Base-by-base conservation (phyloP, 92 coral and sea anemone species). In the Pocillopora meandrina region DNA sequence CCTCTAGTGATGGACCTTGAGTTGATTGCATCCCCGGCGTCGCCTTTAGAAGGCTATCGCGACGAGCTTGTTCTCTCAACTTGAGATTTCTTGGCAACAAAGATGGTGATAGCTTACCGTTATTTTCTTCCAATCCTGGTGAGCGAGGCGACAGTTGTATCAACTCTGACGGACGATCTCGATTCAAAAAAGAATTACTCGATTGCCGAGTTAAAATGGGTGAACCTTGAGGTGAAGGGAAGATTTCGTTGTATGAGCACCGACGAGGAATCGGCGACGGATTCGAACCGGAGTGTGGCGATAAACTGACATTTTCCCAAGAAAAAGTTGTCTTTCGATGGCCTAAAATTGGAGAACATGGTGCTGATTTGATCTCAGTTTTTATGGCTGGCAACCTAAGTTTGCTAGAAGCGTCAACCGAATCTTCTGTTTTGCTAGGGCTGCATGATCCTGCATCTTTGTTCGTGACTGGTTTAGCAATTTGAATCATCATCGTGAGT, bases 1-100 rank as follows among this genome's bases (percentile, higher is more conserved):
- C 97, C 73, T 93, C 93, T 9, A 93, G 69, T 10, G 90, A 72
- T 31, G 77, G 78, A 21, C 77, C 20, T 62, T 52, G 62, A 26
- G 84, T 36, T 12, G 87, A 62, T 67, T 71, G 19, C 35, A 75
- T 34, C 71, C 76, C 69, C 34, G 86, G 65, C 0, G 56, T 76
- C 65, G 65, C 84, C 13, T 71, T 73, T 15, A 79, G 71, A 60
- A 65, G 26, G 59, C 90, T 90, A 20, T 73, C 79, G 26, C 92
- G 71, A 17, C 94, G 76, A 14, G 82, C 57, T 15, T 63, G 64
- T 17, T 76, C 81, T 49, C 96, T n/a, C 61, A 84, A 7, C 57
- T 78, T 82, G 8, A 93, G 77, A 61, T 90, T 83, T 74, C 93
- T 61, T 35, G 96, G 87, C 75, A 90, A 17, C 23, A 77, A 80